phyloP scores from a whole-genome alignment of 2,113 vertebrate genomes.

The Pimephales promelas region DNA sequence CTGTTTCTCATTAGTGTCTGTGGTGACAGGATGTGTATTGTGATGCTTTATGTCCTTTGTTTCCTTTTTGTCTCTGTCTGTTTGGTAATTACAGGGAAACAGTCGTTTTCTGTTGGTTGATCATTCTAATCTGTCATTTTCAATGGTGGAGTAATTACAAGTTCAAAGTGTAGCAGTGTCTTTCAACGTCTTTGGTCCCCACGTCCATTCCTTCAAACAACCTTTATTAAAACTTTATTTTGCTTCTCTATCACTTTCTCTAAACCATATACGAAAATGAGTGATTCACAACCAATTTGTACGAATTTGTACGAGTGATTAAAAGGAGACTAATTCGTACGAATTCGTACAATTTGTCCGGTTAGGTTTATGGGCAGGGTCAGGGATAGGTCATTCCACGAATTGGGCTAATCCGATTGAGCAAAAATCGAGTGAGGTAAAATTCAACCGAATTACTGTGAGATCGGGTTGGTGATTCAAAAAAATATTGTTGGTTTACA shows the following conservation, averaged over 20 bases:
- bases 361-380: too few species aligned
- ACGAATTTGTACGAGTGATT: too few species aligned
- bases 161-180: conserved; percentile 26
- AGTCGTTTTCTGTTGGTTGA: conserved; percentile 32
- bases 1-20: conserved; percentile 26
- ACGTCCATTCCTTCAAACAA: conserved; percentile 15
- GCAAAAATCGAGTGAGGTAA: too few species aligned
- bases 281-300: not conserved
- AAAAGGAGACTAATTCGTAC: too few species aligned
- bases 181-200: not conserved
- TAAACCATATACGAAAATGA: not conserved
- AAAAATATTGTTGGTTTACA: too few species aligned
- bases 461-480: too few species aligned
- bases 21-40: conserved; percentile 19
- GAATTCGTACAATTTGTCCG: too few species aligned
- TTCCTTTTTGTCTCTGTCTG: conserved; percentile 25
- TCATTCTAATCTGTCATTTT: conserved; percentile 37
- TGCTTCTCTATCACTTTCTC: not conserved
- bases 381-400: too few species aligned
- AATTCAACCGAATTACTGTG: too few species aligned
- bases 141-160: conserved; percentile 7
- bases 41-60: conserved; percentile 17
- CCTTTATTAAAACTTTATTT: conserved; percentile 1
- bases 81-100: conserved; percentile 32
- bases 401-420: too few species aligned